These are phyloP conservation scores for Macropis europaea DNA, from an alignment of 2,888 invertebrate genomes.

Conservation along the genomic window DNA sequence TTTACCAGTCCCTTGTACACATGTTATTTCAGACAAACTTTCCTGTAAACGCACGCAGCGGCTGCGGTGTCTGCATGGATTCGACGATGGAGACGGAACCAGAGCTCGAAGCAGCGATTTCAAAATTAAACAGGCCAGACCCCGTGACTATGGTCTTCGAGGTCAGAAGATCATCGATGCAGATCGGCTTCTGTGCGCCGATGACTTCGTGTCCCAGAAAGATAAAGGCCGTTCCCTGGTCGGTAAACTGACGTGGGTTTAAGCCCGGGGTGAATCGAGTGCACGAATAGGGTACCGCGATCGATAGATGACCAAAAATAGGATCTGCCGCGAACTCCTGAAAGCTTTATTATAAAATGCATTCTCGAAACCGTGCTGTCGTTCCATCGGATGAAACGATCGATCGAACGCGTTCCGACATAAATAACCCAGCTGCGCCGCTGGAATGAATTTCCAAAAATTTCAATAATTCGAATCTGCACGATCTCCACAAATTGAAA, in stretches of 20 bases:
- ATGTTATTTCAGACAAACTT: constrained; percentile 2
- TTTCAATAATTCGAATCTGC: no score
- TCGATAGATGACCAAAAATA: constrained; percentile 64
- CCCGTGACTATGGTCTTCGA: constrained; percentile 40
- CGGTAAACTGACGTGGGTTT: constrained; percentile 54
- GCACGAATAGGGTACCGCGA: constrained; percentile 58
- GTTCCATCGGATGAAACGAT: background rate
- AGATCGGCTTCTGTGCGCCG: constrained; percentile 63
- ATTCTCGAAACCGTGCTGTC: background rate
- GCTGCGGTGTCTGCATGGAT: background rate
- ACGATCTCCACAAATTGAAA: no score
- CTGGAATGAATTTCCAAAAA: no score
- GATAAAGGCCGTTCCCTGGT: constrained; percentile 65
- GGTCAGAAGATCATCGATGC: constrained; percentile 66
- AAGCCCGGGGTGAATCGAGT: constrained; percentile 59
- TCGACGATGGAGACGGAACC: background rate
- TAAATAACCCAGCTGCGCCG: no score
- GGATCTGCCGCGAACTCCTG: constrained; percentile 49
- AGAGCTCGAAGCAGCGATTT: constrained; percentile 21
- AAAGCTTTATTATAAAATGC: constrained; percentile 34
- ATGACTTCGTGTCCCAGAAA: constrained; percentile 69
- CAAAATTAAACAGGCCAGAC: constrained; percentile 50
- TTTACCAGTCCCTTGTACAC: background rate
- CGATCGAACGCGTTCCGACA: background rate
- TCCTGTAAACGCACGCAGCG: background rate